Percentiles rank a stretch among this genome's conserved stretches.
phyloP scores from a whole-genome alignment of 2,888 invertebrate genomes.

The Adineta ricciae region DNA sequence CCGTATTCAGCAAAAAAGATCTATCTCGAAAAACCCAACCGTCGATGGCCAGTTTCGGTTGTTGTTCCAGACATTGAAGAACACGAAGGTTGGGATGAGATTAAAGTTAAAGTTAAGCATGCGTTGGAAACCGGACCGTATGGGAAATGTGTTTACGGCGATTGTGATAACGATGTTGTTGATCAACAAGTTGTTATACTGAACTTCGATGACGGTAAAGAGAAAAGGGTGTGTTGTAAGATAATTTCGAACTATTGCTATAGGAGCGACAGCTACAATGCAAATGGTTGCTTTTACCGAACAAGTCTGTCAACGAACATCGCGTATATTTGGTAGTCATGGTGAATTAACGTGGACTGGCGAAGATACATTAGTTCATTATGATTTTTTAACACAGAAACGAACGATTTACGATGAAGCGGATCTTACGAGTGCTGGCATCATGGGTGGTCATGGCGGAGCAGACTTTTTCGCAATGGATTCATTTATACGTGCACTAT shows the following conservation, averaged over 20 bases:
- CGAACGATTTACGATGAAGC: conserved; percentile 37
- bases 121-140: conserved; percentile 43
- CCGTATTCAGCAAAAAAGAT: conserved; percentile 51
- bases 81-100: conserved; percentile 38
- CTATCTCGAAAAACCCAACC: conserved; percentile 42
- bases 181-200: conserved; percentile 51
- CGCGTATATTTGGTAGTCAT: conserved; percentile 49
- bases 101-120: conserved; percentile 14
- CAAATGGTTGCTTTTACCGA: conserved; percentile 51
- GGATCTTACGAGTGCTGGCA: neutral
- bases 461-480: conserved; percentile 43
- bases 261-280: conserved; percentile 44
- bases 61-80: conserved; percentile 39
- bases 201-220: conserved; percentile 47
- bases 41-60: conserved; percentile 43
- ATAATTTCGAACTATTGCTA: neutral
- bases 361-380: conserved; percentile 33
- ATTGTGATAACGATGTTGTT: conserved; percentile 51
- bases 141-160: conserved; percentile 50
- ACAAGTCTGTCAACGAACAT: conserved; percentile 45
- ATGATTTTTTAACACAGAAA: conserved; percentile 40
- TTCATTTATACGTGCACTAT: conserved; percentile 41
- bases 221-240: no score
- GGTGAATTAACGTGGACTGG: conserved; percentile 41
- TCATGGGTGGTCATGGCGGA: conserved; percentile 42